Base-by-base conservation (phyloP, 2,113 vertebrate genomes). In the Heliornis fulica region DNA sequence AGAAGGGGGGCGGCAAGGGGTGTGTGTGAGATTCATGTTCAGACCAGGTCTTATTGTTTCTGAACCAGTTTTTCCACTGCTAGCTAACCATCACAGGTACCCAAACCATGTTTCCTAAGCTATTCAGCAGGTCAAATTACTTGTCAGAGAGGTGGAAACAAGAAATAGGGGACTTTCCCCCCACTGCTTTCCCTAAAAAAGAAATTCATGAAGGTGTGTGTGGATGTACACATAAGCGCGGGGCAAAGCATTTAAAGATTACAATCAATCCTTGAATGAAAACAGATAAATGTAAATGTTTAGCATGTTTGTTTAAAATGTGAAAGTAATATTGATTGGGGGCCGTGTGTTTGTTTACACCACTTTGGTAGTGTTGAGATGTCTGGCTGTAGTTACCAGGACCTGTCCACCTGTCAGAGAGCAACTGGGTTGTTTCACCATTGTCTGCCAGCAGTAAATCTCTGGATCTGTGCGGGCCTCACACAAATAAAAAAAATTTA, bases 331-430 rank as follows among this genome's bases (percentile, higher is more conserved):
- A 97, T 98, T 97, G 97, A 97, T 97, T 97, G 86, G 89, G 89
- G 88, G 92, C 80, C 72, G 93, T 92, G 84, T 98, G 95, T 97
- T 98, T 98, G 97, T 98, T 98, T 98, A 97, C 96, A 95, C 94
- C 94, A 61, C 86, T 96, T 91, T 94, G 94, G 94, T 97, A 89
- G 94, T 96, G 97, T 97, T 97, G 97, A 97, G 94, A 97, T 97
- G 96, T 96, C 97, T 97, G 97, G 91, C 95, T 97, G 89, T 97
- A 98, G 98, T 98, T 98, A 98, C 98, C 97, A 97, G 96, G 98
- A 96, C 97, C 97, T 97, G 97, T 98, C 97, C 97, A 98, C 97
- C 98, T 99, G 98, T 98, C 98, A 98, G 96, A 97, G 97, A 98
- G 97, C 91, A 95, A 98, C 96, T 97, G 97, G 96, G 94, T 98